Conservation (phyloP, 1,140 invertebrate species). For the Maniola jurtina region DNA sequence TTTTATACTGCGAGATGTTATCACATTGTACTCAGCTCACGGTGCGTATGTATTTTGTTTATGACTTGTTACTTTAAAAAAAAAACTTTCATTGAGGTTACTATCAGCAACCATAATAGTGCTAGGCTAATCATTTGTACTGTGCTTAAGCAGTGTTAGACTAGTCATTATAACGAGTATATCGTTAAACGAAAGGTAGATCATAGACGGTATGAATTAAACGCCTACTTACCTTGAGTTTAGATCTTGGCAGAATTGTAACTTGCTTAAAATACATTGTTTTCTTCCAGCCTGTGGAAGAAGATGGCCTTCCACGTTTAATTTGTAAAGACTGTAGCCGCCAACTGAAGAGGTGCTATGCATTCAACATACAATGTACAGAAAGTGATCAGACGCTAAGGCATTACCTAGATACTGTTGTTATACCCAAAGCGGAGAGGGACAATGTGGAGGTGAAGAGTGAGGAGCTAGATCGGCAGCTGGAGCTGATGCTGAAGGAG, state of each 20-base stretch:
- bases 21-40: constrained; percentile 56
- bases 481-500: constrained; percentile 23
- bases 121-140: too few species aligned
- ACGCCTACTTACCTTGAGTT: too few species aligned
- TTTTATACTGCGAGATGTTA: constrained; percentile 59
- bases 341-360: constrained; percentile 56
- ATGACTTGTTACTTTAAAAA: background rate
- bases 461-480: constrained; percentile 20
- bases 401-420: constrained; percentile 37
- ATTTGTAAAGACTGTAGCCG: constrained; percentile 65
- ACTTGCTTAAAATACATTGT: constrained; percentile 1
- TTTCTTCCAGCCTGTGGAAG: constrained; percentile 45
- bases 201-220: too few species aligned
- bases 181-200: too few species aligned
- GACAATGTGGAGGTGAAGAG: constrained; percentile 31
- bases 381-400: constrained; percentile 53
- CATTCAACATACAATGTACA: constrained; percentile 59
- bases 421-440: constrained; percentile 6
- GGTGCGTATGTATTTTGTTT: background rate
- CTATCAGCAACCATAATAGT: background rate
- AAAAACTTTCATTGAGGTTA: background rate
- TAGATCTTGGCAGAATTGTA: too few species aligned
- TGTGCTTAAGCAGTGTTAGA: too few species aligned
- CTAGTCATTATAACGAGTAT: too few species aligned
- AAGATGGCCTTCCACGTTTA: constrained; percentile 57